A percentile compares a stretch with the other conserved stretches of the same genome.
Evolutionary conservation across 2,797 vertebrate species (phyloP).

Genomic region (Sebastes paucispinis): DNA sequence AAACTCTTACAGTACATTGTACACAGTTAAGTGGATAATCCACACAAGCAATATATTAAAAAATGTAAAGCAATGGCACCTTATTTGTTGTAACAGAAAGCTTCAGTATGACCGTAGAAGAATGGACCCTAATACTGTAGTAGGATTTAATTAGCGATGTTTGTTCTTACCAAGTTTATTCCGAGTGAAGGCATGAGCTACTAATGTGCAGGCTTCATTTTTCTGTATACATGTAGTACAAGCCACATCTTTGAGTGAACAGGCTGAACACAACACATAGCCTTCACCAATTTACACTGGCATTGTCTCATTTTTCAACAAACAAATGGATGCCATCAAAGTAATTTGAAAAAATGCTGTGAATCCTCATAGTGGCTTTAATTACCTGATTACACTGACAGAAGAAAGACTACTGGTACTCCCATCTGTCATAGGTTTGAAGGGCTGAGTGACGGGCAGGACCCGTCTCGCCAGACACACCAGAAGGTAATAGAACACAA

Average conservation of each 20-base stretch:
- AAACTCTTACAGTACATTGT: background rate
- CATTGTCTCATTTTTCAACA: background rate
- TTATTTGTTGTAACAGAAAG: background rate
- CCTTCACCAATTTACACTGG: too few species aligned
- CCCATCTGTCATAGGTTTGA: background rate
- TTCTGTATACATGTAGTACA: background rate
- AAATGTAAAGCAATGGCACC: background rate
- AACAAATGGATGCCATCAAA: background rate
- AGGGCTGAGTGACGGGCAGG: background rate
- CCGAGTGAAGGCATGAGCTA: too few species aligned
- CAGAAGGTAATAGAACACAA: slow-evolving; percentile 83
- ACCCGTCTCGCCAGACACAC: background rate
- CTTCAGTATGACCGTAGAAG: background rate
- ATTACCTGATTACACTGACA: background rate
- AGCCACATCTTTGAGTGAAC: background rate
- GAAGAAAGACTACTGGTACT: background rate
- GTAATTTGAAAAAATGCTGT: background rate
- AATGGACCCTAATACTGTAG: background rate
- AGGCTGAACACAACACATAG: background rate
- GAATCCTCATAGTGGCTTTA: background rate
- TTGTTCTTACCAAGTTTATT: background rate
- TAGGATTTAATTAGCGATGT: background rate
- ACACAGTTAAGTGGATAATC: background rate
- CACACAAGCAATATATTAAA: background rate
- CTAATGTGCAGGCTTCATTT: background rate